These are phyloP conservation scores for Hemichromis elongatus DNA, from an alignment of 2,113 vertebrate species.

Conservation along the genomic window DNA sequence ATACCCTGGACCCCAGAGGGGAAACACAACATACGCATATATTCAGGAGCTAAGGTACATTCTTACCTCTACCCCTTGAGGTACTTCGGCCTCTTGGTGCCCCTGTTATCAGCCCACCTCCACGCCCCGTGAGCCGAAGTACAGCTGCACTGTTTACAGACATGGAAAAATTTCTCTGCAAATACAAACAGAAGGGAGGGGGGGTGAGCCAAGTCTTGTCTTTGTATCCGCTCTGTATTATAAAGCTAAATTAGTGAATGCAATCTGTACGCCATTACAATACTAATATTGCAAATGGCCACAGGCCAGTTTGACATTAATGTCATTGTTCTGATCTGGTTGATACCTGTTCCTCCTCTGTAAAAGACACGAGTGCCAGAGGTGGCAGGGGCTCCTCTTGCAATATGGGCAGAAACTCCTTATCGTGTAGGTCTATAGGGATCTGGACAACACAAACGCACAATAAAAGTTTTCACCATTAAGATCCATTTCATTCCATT, in stretches of 20 bases:
- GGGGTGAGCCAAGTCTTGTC: not conserved
- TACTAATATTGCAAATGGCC: not conserved
- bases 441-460: slow-evolving; percentile 70
- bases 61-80: slow-evolving; percentile 95
- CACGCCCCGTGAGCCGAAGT: slow-evolving; percentile 86
- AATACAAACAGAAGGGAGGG: slow-evolving; percentile 32
- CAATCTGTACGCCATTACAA: not conserved
- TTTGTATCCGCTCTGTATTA: not conserved
- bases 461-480: not conserved
- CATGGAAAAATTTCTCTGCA: slow-evolving; percentile 98
- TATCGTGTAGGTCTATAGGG: slow-evolving; percentile 95
- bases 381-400: slow-evolving; percentile 96
- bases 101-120: slow-evolving; percentile 87
- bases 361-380: slow-evolving; percentile 96
- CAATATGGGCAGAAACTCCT: slow-evolving; percentile 97
- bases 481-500: not conserved
- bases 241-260: not conserved
- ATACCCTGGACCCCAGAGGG: no score
- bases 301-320: not conserved
- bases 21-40: not conserved
- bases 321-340: not conserved
- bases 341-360: slow-evolving; percentile 96
- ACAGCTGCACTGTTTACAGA: slow-evolving; percentile 98
- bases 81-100: slow-evolving; percentile 96
- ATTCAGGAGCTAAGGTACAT: not conserved